Evolutionary conservation across 2,888 invertebrate genomes (phyloP).

Genomic region (Caradrina kadenii): DNA sequence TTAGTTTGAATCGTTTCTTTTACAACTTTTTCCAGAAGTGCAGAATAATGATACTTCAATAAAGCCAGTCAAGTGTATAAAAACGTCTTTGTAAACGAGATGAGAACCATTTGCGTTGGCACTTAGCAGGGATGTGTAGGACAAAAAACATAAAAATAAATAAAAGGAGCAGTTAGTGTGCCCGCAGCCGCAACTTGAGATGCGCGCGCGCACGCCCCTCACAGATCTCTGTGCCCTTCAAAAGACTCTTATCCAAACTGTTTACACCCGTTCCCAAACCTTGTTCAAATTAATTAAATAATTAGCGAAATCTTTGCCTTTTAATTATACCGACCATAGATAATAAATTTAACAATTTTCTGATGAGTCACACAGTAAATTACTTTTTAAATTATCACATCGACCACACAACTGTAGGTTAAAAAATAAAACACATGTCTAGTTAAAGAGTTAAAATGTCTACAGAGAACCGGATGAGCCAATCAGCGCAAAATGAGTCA

Average conservation of each 20-base stretch:
- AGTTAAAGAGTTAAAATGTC: constrained; percentile 83
- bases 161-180: constrained; percentile 75
- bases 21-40: constrained; percentile 69
- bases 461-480: constrained; percentile 86
- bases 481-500: constrained; percentile 87
- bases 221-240: constrained; percentile 38
- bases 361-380: constrained; percentile 40
- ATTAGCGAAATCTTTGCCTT: constrained; percentile 10
- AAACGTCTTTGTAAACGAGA: constrained; percentile 86
- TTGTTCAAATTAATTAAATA: constrained; percentile 22
- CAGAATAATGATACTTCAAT: constrained; percentile 76
- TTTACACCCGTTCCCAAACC: constrained; percentile 29
- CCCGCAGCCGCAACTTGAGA: constrained; percentile 68
- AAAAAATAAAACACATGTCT: constrained; percentile 68
- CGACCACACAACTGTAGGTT: constrained; percentile 45
- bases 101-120: constrained; percentile 85
- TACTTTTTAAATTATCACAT: constrained; percentile 61
- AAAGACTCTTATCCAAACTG: constrained; percentile 33
- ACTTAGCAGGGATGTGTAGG: constrained; percentile 81
- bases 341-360: constrained; percentile 15
- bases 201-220: constrained; percentile 49
- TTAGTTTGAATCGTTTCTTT: constrained; percentile 59
- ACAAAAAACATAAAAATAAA: constrained; percentile 80
- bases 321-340: constrained; percentile 13
- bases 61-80: constrained; percentile 80